Conservation (phyloP, 2,888 invertebrate species). For the Diarsia brunnea region DNA sequence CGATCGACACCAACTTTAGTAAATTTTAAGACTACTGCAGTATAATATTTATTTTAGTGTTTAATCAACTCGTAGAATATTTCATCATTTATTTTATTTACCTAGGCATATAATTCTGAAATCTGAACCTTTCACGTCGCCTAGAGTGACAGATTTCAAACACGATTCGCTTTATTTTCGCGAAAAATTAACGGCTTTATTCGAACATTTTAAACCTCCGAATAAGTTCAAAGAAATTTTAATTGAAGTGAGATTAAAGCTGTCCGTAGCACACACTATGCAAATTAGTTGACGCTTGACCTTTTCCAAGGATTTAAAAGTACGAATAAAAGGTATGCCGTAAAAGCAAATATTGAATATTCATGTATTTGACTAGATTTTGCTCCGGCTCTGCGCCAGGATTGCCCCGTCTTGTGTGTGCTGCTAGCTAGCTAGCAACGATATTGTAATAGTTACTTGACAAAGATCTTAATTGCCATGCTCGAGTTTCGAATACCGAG, state of each 20-base stretch:
- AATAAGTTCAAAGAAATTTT: constrained; percentile 56
- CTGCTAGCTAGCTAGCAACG: constrained; percentile 19
- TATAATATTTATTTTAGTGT: neutral
- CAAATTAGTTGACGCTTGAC: constrained; percentile 60
- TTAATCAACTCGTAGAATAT: neutral
- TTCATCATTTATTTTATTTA: neutral
- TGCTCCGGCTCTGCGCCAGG: constrained; percentile 13
- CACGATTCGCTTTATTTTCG: constrained; percentile 32
- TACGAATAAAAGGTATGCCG: constrained; percentile 56
- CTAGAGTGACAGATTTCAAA: constrained; percentile 13
- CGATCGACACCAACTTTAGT: neutral
- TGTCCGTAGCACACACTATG: constrained; percentile 65
- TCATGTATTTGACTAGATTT: constrained; percentile 57
- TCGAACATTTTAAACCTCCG: constrained; percentile 25
- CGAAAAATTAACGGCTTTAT: constrained; percentile 43
- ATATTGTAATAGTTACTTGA: constrained; percentile 9
- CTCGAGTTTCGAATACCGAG: constrained; percentile 21
- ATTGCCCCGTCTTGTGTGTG: constrained; percentile 19
- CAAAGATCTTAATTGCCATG: constrained; percentile 18
- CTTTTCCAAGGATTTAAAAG: constrained; percentile 56
- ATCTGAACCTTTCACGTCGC: neutral
- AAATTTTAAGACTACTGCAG: neutral
- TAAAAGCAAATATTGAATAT: constrained; percentile 63
- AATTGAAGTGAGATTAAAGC: constrained; percentile 64
- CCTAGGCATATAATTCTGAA: neutral